A percentile compares a stretch with the other conserved stretches of the same genome.
These are phyloP conservation scores for Scelioninae gen. 1 DNA, from an alignment of 2,888 invertebrate genomes.

Conservation along the genomic window DNA sequence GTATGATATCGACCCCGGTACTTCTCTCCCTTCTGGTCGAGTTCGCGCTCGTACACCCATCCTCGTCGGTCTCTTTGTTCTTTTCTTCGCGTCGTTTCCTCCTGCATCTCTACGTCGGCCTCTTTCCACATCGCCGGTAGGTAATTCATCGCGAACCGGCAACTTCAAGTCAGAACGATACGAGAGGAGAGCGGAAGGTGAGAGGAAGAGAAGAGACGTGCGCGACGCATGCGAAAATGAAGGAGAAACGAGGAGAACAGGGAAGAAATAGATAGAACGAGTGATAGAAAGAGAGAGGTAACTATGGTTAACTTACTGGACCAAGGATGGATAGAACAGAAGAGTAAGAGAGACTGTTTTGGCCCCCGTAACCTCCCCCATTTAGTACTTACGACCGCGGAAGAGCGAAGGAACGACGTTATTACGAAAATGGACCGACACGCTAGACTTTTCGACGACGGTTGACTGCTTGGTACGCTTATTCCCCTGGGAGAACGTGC, in stretches of 20 bases:
- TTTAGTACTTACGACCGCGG: slow-evolving; percentile 50
- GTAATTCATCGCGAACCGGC: slow-evolving; percentile 63
- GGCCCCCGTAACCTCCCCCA: background rate
- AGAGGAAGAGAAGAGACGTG: slow-evolving; percentile 1
- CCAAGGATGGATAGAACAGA: too few species aligned
- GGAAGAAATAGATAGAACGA: too few species aligned
- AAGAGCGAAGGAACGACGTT: slow-evolving; percentile 59
- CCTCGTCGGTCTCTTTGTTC: slow-evolving; percentile 65
- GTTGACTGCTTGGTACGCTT: slow-evolving; percentile 35
- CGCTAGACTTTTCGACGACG: slow-evolving; percentile 62
- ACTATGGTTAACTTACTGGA: too few species aligned
- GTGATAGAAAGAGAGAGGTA: too few species aligned
- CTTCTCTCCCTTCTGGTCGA: background rate
- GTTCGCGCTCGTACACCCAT: slow-evolving; percentile 51
- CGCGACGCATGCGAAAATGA: too few species aligned
- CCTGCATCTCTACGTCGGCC: slow-evolving; percentile 32
- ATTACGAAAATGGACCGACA: slow-evolving; percentile 67
- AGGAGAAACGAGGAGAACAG: too few species aligned
- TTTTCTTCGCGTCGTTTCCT: slow-evolving; percentile 47
- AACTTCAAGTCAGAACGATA: slow-evolving; percentile 20
- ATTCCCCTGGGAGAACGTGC: slow-evolving; percentile 43
- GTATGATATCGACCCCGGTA: slow-evolving; percentile 62
- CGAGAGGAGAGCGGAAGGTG: background rate
- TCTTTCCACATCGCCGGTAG: slow-evolving; percentile 58
- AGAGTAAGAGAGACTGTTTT: slow-evolving; percentile 24